Conservation (phyloP, 2,797 vertebrate species). For the Halcyon smyrnensis region DNA sequence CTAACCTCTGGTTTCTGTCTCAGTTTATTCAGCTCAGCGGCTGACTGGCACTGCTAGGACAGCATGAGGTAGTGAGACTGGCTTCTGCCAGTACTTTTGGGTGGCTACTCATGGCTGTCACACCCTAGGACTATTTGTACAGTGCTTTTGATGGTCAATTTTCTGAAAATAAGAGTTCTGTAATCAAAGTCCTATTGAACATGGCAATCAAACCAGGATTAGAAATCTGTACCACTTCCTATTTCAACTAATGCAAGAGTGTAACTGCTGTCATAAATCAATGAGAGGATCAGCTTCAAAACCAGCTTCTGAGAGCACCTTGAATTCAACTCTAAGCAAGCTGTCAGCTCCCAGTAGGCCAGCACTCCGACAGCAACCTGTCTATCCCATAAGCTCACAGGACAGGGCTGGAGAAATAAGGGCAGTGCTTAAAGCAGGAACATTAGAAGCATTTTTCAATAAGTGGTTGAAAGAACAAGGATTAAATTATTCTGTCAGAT, state of each 20-base stretch:
- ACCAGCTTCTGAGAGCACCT: background rate
- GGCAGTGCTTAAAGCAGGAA: background rate
- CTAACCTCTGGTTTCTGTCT: background rate
- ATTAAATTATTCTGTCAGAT: constrained; percentile 21
- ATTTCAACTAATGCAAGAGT: background rate
- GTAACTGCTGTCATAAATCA: background rate
- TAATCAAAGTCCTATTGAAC: background rate
- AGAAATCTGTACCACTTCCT: background rate
- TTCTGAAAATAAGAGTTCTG: background rate
- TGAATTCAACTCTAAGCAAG: background rate
- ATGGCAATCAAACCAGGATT: background rate
- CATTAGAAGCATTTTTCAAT: background rate
- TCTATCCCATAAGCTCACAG: background rate
- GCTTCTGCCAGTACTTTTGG: background rate
- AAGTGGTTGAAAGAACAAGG: constrained; percentile 22
- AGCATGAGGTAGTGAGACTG: accelerated
- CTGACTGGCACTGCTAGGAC: background rate
- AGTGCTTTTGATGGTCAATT: background rate
- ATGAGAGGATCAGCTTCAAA: background rate
- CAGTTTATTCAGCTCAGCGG: background rate
- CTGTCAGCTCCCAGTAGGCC: background rate
- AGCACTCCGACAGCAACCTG: background rate
- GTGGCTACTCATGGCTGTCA: background rate
- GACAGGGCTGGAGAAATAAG: background rate
- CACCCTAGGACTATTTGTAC: background rate